Evolutionary conservation across 92 coral and sea anemone species (phyloP), one percentile per base, ranked within the genome.

Genomic region (Bergia sp.): DNA sequence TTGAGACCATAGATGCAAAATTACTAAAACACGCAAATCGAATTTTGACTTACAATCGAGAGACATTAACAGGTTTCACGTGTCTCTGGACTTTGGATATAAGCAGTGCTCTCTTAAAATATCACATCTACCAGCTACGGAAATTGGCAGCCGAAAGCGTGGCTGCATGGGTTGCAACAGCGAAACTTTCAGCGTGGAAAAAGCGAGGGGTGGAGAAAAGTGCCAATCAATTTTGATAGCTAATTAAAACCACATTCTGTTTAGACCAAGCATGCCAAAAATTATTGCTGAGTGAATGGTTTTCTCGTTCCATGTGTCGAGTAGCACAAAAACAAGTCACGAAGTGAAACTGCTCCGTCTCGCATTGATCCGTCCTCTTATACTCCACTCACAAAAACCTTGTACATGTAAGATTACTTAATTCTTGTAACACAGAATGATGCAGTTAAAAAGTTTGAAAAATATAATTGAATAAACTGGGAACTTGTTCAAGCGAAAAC

Each of bases 221-320:
- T 82, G 86, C 66, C 86, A 82, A 82, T 82, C 77, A 82, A 42
- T 67, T 64, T 16, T 71, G 77, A 45, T 71, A 39, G 45, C 15
- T 84, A 84, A 84, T 69, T 84, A 45, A 73, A 44, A 71, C 39
- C 66, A 71, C 87, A 23, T 69, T 71, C 79, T 84, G 44, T 65
- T 82, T 10, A 53, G 73, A 82, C 10, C 75, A 66, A 21, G 77
- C 43, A 67, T 82, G 58, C 44, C 23, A 29, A 79, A 49, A 79
- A 76, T 76, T n/a, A 42, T 43, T 76, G 53, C 23, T 76, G 10
- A 45, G 38, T 79, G n/a, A 21, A 18, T 61, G 6, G 43, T 38
- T 80, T 37, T 55, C 43, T 80, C 47, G 3, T 80, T 16, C 5
- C 85, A 38, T 61, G 39, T 64, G 38, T 7, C 7, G 49, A 16